Conservation (phyloP, 1,140 invertebrate species). For the Solenopsis fugax region DNA sequence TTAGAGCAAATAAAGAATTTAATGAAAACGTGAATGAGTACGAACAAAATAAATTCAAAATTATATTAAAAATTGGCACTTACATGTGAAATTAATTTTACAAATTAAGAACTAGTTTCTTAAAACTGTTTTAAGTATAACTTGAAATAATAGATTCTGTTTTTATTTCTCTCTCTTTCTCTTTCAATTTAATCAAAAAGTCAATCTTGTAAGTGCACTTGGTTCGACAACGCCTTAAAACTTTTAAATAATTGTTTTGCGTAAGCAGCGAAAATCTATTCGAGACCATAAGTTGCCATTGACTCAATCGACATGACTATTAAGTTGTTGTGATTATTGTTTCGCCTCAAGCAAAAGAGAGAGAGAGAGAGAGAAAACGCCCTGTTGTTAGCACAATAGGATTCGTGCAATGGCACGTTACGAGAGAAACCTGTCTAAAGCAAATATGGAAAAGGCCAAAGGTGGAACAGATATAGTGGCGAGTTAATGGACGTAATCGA, state of each 20-base stretch:
- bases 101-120: neutral
- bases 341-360: slow-evolving; percentile 6
- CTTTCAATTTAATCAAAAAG: neutral
- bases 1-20: neutral
- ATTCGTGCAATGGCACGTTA: slow-evolving; percentile 5
- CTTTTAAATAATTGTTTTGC: slow-evolving; percentile 2
- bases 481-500: slow-evolving; percentile 34
- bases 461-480: slow-evolving; percentile 28
- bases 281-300: neutral
- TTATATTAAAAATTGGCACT: neutral
- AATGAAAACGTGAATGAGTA: neutral
- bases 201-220: neutral
- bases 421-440: slow-evolving; percentile 18
- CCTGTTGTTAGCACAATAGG: slow-evolving; percentile 17
- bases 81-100: neutral
- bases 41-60: neutral
- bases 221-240: neutral
- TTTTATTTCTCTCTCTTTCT: neutral
- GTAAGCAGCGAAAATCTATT: neutral
- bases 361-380: neutral
- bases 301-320: slow-evolving; percentile 7
- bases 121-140: neutral
- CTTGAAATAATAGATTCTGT: neutral
- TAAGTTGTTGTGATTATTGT: neutral
- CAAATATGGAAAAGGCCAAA: slow-evolving; percentile 42